Evolutionary conservation across 1,140 invertebrate species (phyloP).

Genomic region (Neelides sp.): DNA sequence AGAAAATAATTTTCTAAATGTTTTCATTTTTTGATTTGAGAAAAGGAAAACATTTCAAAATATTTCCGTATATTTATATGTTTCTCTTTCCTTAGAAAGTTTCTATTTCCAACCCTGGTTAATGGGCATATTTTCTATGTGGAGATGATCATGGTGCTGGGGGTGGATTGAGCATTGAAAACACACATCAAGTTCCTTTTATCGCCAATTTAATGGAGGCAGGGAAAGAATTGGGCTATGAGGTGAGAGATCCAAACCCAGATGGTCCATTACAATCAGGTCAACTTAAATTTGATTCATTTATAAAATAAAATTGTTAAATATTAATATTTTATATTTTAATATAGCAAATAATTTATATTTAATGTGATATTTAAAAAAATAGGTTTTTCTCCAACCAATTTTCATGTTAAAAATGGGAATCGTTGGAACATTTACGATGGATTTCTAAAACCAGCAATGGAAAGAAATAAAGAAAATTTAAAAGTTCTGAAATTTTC

Average conservation of each 20-base stretch:
- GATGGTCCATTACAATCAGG: slow-evolving; percentile 4
- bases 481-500: slow-evolving; percentile 2
- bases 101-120: too few relatives aligned
- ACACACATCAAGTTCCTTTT: background rate
- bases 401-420: background rate
- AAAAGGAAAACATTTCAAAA: too few relatives aligned
- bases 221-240: slow-evolving; percentile 13
- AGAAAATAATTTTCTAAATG: too few relatives aligned
- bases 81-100: too few relatives aligned
- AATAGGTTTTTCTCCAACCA: background rate
- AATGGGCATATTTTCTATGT: too few relatives aligned
- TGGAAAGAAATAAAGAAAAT: background rate
- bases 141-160: slow-evolving; percentile 11
- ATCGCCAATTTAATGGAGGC: slow-evolving; percentile 8
- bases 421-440: background rate
- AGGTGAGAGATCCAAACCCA: slow-evolving; percentile 13
- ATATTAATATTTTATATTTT: too few relatives aligned
- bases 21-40: too few relatives aligned
- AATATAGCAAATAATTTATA: too few relatives aligned
- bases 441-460: background rate
- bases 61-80: too few relatives aligned
- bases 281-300: background rate
- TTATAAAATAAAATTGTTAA: too few relatives aligned
- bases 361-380: background rate
- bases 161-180: slow-evolving; percentile 9